phyloP scores from a whole-genome alignment of 2,888 invertebrate genomes.

The Dryococelus australis region DNA sequence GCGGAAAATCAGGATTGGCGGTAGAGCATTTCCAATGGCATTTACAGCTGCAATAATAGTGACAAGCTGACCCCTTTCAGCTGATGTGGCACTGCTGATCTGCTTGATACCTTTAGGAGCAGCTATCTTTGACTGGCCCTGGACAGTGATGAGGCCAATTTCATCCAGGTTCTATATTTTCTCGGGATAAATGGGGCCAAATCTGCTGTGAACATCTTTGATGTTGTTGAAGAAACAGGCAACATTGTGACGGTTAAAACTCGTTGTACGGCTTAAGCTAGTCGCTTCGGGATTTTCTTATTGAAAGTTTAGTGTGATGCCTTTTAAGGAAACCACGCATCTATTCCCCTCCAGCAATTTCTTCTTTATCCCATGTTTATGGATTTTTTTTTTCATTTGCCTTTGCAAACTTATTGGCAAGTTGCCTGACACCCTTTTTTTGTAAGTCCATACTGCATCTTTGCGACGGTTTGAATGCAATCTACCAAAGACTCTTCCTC shows the following conservation, averaged over 20 bases:
- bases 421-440: slow-evolving; percentile 25
- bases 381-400: slow-evolving; percentile 35
- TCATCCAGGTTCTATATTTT: background rate
- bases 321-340: slow-evolving; percentile 33
- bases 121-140: no score
- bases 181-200: no score
- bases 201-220: no score
- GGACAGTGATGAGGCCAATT: no score
- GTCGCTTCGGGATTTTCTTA: background rate
- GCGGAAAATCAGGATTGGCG: slow-evolving; percentile 30
- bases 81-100: slow-evolving; percentile 19
- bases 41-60: slow-evolving; percentile 31
- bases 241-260: no score
- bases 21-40: slow-evolving; percentile 27
- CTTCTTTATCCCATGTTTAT: slow-evolving; percentile 43
- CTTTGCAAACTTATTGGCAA: slow-evolving; percentile 21
- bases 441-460: slow-evolving; percentile 21
- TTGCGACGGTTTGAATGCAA: slow-evolving; percentile 22
- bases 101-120: no score
- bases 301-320: background rate
- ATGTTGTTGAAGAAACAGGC: no score
- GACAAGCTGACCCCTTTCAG: slow-evolving; percentile 29
- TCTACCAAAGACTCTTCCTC: background rate
- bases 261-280: no score
- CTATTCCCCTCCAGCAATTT: slow-evolving; percentile 47